Evolutionary conservation across 2,888 invertebrate species (phyloP), one percentile per base, ranked within the genome.

Genomic region (Julus scandinavius): DNA sequence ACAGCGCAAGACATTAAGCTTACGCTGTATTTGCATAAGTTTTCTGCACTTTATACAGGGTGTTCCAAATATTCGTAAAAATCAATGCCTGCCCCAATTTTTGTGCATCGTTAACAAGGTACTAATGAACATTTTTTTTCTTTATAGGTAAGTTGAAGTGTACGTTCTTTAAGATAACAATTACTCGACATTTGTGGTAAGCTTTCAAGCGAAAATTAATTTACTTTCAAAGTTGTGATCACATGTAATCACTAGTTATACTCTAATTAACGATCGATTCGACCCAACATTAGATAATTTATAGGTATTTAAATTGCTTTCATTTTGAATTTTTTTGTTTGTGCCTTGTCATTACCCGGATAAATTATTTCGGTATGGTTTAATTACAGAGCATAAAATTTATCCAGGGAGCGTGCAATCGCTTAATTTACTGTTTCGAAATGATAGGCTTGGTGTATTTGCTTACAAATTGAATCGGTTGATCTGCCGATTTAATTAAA

Each of bases 401-500:
- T 80, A 38, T 80, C 13, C 9, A 80, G 38, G 38, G 38, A 80
- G 80, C 80, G 38, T 80, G 80, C 38, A 80, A 13, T 80, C 38
- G 80, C 80, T 80, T 38, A 80, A 80, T 80, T 80, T 15, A 38
- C 80, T 80, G 80, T 38, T 80, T 80, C 54, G 1, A 54, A 45
- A 45, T 45, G 45, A 45, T 45, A 7, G 45, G 45, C 7, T 45
- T 5, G 45, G 13, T 17, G 54, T 54, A 54, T 54, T 54, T 54
- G 4, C 54, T 54, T 17, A 17, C 17, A 54, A 54, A 54, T 54
- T 17, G 54, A 54, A 17, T 15, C 80, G 80, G 80, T 38, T 80
- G 80, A 80, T 80, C 80, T 40, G 80, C 80, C 15, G 15, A 80
- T 80, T 80, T 80, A 80, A 80, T 80, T 80, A 80, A 80, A 80